Conservation (phyloP, 2,888 invertebrate genomes). For the Limnephilus auricula region DNA sequence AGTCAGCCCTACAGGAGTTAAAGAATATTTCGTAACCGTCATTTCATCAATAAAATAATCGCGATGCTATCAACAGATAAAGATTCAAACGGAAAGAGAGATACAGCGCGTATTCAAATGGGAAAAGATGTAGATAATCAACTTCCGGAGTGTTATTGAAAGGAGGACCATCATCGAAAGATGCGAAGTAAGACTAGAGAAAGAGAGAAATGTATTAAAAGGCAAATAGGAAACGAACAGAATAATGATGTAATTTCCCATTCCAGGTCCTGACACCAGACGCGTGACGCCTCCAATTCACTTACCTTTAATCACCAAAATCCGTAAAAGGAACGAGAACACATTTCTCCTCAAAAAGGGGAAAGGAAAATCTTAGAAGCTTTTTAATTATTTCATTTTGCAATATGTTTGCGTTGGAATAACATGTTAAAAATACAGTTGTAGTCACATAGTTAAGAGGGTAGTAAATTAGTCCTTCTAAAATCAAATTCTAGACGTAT, state of each 20-base stretch:
- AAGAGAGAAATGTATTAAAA: neutral
- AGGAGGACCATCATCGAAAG: neutral
- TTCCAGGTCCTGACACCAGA: neutral
- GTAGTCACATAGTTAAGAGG: no score
- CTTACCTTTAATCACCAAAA: constrained; percentile 2
- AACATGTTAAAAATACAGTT: no score
- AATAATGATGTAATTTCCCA: neutral
- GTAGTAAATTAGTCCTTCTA: no score
- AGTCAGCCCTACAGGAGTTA: no score
- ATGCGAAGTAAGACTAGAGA: neutral
- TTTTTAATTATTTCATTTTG: neutral
- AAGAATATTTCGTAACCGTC: neutral
- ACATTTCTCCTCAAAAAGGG: neutral
- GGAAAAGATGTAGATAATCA: neutral
- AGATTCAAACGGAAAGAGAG: neutral
- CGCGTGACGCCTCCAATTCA: neutral
- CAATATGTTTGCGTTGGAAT: neutral
- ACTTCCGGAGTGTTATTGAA: neutral
- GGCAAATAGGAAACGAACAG: neutral
- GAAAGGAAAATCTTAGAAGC: neutral
- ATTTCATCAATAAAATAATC: neutral
- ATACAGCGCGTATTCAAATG: neutral
- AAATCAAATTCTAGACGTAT: no score
- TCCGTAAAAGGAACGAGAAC: neutral
- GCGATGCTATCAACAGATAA: neutral